Evolutionary conservation across 92 coral and sea anemone species (phyloP).

Genomic region (Blastomussa wellsi): DNA sequence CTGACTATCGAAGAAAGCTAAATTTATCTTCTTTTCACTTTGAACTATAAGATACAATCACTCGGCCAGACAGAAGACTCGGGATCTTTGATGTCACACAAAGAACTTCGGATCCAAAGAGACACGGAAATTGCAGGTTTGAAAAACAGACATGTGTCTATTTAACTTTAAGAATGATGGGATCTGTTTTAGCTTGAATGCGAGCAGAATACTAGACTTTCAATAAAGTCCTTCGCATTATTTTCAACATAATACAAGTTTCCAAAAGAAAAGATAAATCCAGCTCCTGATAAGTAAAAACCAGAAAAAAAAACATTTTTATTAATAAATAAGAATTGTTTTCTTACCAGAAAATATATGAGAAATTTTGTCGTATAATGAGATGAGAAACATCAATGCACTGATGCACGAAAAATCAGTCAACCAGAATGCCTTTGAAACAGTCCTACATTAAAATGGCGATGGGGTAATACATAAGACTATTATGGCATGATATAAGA

Average conservation of each 20-base stretch:
- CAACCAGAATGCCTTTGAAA: background rate
- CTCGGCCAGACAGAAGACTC: background rate
- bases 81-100: background rate
- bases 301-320: background rate
- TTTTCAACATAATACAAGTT: background rate
- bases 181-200: background rate
- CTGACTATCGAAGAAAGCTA: background rate
- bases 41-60: background rate
- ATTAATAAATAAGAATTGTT: background rate
- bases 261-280: background rate
- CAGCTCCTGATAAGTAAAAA: background rate
- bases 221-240: too few relatives aligned
- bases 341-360: background rate
- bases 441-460: background rate
- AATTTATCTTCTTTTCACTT: background rate
- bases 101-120: too few relatives aligned
- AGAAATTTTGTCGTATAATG: background rate
- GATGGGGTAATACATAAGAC: background rate
- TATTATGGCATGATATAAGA: background rate
- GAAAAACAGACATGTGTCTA: background rate
- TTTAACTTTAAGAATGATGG: background rate
- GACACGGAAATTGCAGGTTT: background rate
- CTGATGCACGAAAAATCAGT: background rate
- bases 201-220: too few relatives aligned
- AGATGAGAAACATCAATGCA: background rate